These are phyloP conservation scores for Macrostomum lignano DNA, from an alignment of 1,140 invertebrate genomes.

Conservation along the genomic window DNA sequence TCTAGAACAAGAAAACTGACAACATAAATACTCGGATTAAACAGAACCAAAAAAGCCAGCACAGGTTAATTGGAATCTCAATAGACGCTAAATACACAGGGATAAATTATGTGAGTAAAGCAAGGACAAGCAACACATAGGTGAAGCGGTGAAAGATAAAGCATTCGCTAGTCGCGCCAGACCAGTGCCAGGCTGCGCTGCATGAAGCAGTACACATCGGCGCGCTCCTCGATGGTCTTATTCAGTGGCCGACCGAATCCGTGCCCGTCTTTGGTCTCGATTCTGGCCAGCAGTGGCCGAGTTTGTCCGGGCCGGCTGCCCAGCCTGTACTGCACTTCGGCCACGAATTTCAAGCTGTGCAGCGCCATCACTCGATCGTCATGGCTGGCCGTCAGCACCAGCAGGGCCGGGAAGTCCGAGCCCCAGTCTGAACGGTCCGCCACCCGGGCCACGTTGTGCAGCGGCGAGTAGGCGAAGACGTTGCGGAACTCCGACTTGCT, in stretches of 20 bases:
- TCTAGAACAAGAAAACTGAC: no score
- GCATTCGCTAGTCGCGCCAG: conserved; percentile 28
- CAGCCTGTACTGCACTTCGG: conserved; percentile 51
- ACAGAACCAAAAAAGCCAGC: no score
- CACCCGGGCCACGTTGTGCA: conserved; percentile 49
- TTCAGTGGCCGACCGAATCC: conserved; percentile 27
- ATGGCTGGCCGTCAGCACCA: conserved; percentile 77
- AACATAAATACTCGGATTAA: no score
- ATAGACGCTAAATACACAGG: no score
- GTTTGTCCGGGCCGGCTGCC: conserved; percentile 36
- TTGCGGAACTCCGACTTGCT: no score
- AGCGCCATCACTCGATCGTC: conserved; percentile 83
- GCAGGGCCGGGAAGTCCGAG: conserved; percentile 53
- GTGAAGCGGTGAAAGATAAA: no score
- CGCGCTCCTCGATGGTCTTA: conserved; percentile 51
- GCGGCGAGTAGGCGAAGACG: conserved; percentile 69
- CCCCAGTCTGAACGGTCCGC: no score
- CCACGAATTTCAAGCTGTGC: conserved; percentile 76
- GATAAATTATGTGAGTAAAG: no score
- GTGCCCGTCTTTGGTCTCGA: conserved; percentile 83
- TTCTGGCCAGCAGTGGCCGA: conserved; percentile 57
- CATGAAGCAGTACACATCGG: conserved; percentile 58
- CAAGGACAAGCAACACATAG: no score
- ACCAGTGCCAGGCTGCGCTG: conserved; percentile 41
- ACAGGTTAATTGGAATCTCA: no score